Evolutionary conservation across 2,888 invertebrate genomes (phyloP).

Genomic region (Morpho achilles): DNA sequence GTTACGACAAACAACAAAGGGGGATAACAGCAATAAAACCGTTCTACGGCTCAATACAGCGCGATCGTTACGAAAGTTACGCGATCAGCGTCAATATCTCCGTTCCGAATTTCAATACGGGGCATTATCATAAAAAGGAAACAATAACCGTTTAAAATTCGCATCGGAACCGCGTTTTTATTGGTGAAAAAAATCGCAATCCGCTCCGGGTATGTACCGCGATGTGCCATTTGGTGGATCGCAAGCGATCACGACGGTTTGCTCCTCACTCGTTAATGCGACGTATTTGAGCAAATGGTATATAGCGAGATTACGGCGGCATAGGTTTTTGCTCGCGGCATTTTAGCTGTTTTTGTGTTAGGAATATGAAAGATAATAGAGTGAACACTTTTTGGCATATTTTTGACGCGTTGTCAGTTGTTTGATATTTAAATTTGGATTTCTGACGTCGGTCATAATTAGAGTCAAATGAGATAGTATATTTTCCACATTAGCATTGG

Average conservation of each 20-base stretch:
- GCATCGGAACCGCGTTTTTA: slow-evolving; percentile 66
- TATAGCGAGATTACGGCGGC: slow-evolving; percentile 10
- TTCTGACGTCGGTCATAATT: slow-evolving; percentile 49
- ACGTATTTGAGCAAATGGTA: slow-evolving; percentile 27
- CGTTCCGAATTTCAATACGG: slow-evolving; percentile 68
- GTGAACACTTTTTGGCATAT: slow-evolving; percentile 29
- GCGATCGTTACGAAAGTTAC: slow-evolving; percentile 54
- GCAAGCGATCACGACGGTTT: slow-evolving; percentile 23
- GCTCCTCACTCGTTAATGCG: slow-evolving; percentile 21
- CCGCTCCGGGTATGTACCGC: slow-evolving; percentile 52
- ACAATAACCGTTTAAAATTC: slow-evolving; percentile 77
- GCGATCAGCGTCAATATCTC: slow-evolving; percentile 54
- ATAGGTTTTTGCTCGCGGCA: slow-evolving; percentile 21
- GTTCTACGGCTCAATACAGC: slow-evolving; percentile 58
- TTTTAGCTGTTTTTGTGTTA: slow-evolving; percentile 26
- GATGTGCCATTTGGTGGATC: slow-evolving; percentile 23
- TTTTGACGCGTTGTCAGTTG: slow-evolving; percentile 23
- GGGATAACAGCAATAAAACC: slow-evolving; percentile 60
- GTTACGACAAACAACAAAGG: slow-evolving; percentile 52
- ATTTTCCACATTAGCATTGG: slow-evolving; percentile 72
- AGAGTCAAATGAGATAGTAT: slow-evolving; percentile 64
- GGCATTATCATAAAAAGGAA: slow-evolving; percentile 76
- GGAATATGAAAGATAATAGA: slow-evolving; percentile 32
- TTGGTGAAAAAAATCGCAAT: slow-evolving; percentile 66
- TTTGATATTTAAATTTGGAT: slow-evolving; percentile 68